A percentile compares a stretch with the other conserved stretches of the same genome.
These are phyloP conservation scores for Drosophila ficusphila DNA, from an alignment of 1,140 invertebrate species.

Conservation along the genomic window DNA sequence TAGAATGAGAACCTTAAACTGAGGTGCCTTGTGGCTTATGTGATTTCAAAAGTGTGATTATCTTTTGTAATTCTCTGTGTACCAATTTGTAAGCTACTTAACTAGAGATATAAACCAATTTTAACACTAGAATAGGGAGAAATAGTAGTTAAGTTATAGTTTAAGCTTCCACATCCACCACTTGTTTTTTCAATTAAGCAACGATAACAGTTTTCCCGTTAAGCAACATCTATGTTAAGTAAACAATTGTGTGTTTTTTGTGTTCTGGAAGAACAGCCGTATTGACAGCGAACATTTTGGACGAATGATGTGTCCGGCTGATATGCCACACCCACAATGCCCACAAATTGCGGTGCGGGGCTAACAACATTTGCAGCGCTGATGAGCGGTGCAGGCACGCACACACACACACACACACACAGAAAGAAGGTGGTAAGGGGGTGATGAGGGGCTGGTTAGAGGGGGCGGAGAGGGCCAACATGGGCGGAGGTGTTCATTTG, in stretches of 20 bases:
- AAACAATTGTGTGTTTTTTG: background rate
- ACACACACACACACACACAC: background rate
- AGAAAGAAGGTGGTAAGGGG: too few relatives aligned
- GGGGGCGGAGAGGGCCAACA: background rate
- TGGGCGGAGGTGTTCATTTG: constrained; percentile 74
- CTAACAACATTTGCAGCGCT: constrained; percentile 72
- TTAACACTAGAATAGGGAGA: too few relatives aligned
- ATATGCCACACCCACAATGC: constrained; percentile 78
- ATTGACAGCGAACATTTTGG: constrained; percentile 50
- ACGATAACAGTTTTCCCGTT: background rate
- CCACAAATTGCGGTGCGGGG: constrained; percentile 77
- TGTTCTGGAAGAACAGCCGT: constrained; percentile 19
- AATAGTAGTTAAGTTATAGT: too few relatives aligned
- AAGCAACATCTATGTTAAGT: background rate
- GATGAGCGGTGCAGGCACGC: constrained; percentile 51
- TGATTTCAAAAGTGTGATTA: too few relatives aligned
- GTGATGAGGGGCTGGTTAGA: background rate
- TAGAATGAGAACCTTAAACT: background rate
- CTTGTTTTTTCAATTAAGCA: background rate
- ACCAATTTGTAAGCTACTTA: too few relatives aligned
- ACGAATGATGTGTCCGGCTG: constrained; percentile 71
- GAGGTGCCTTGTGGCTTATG: background rate
- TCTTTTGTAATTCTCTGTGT: too few relatives aligned
- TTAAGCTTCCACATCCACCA: too few relatives aligned
- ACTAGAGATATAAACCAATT: too few relatives aligned